phyloP scores from a whole-genome alignment of 2,113 vertebrate genomes.

The Acanthisitta chloris region DNA sequence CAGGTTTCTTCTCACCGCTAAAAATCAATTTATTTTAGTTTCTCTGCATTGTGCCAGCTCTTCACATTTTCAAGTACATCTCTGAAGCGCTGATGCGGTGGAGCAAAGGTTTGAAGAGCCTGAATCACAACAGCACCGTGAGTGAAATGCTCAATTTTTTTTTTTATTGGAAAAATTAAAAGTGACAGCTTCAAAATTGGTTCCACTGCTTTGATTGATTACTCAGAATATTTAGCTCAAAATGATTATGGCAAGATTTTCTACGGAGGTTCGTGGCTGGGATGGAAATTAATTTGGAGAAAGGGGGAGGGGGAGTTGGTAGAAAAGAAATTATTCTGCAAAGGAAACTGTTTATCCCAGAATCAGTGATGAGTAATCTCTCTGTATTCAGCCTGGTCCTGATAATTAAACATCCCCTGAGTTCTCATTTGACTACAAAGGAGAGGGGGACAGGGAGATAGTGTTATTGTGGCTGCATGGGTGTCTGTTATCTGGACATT shows the following conservation, averaged over 20 bases:
- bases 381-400: background rate
- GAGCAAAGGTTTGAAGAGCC: slow-evolving; percentile 5
- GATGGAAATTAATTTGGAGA: slow-evolving; percentile 11
- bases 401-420: background rate
- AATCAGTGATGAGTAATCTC: background rate
- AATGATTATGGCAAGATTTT: slow-evolving; percentile 32
- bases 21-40: slow-evolving; percentile 24
- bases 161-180: slow-evolving; percentile 60
- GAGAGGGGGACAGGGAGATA: background rate
- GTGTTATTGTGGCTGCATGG: background rate
- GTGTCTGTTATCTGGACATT: background rate
- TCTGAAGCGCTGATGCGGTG: background rate
- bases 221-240: slow-evolving; percentile 40
- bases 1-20: background rate
- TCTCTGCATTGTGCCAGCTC: background rate
- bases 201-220: slow-evolving; percentile 53
- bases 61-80: background rate
- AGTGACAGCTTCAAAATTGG: slow-evolving; percentile 49
- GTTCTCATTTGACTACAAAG: background rate
- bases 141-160: slow-evolving; percentile 10
- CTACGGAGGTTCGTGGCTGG: background rate
- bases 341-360: background rate
- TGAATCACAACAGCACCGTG: background rate
- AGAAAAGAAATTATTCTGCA: background rate
- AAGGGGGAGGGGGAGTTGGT: background rate